phyloP scores from a whole-genome alignment of 2,797 vertebrate genomes.

The Gambelia wislizenii region DNA sequence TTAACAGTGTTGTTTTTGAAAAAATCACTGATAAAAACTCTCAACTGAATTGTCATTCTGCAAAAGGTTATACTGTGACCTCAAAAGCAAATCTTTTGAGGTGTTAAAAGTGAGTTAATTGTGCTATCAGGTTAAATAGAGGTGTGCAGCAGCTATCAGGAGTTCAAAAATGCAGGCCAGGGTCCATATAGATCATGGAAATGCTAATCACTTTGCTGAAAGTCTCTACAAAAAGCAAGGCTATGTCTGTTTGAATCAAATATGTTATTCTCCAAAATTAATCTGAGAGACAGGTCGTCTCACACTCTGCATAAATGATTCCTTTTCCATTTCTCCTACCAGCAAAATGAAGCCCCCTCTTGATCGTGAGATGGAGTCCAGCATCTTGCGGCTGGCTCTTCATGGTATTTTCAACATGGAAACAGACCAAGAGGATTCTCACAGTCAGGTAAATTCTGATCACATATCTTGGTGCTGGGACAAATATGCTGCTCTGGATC shows the following conservation, averaged over 20 bases:
- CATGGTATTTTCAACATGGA: slow-evolving; percentile 38
- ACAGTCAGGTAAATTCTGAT: slow-evolving; percentile 25
- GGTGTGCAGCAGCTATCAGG: not conserved
- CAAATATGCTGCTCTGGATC: not conserved
- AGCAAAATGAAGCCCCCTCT: slow-evolving; percentile 35
- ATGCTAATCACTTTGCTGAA: not conserved
- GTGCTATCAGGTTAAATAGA: not conserved
- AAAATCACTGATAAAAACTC: not conserved
- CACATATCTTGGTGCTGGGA: too few relatives aligned
- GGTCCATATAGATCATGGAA: not conserved
- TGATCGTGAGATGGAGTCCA: not conserved
- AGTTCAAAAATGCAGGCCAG: not conserved
- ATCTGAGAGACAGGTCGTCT: not conserved
- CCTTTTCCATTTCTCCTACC: not conserved
- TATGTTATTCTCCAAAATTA: not conserved
- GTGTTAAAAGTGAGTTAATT: not conserved
- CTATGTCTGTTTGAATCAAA: not conserved
- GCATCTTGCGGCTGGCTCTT: slow-evolving; percentile 20
- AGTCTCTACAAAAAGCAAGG: not conserved
- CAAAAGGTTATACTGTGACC: not conserved
- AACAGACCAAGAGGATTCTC: not conserved
- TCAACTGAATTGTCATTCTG: not conserved
- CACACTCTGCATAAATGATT: not conserved
- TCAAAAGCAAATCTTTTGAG: not conserved
- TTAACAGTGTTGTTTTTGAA: not conserved